Base-by-base conservation (phyloP, 2,113 vertebrate species). In the Caracal caracal region DNA sequence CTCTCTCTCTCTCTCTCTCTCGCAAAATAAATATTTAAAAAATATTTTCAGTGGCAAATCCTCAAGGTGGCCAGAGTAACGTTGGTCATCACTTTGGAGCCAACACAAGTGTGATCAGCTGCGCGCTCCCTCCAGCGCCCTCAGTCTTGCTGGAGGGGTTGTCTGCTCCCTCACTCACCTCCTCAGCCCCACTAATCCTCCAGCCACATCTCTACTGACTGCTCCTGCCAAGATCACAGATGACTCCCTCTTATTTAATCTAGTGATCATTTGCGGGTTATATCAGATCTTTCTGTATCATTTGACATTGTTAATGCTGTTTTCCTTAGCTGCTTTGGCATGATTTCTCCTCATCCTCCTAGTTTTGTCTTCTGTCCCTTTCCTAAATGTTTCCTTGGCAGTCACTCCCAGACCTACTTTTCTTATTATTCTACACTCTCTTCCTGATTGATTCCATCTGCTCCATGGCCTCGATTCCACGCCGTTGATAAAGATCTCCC, bases 321-420 rank as follows among this genome's bases (percentile, higher is more conserved):
- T 75, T 78, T 66, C 26, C 26, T 84, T 88, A 8, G 6, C 4
- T 76, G 79, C 71, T 68, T 85, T 78, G 92, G 30, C n/a, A 63
- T 40, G 12, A 5, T 56, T 93, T 97, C 22, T 61, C 47, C 12
- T 76, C 51, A 61, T 63, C 86, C 43, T 40, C 40, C n/a, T 68
- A 66, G 12, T 93, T 83, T 91, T 37, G 37, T 94, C 76, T 59
- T 79, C n/a, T 81, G 4, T 86, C 68, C 43, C 59, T 81, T 85
- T 88, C 51, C 66, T 83, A 82, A 82, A 47, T 68, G 6, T 35
- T 88, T 91, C 15, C 33, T 96, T 88, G 51, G 70, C 37, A 96
- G 87, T 86, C 79, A 92, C 51, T 71, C 10, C 59, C 28, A 53
- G 17, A 16, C 26, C 86, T 66, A 51, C 40, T 70, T 86, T 66